A percentile compares a stretch with the other conserved stretches of the same genome.
phyloP scores from a whole-genome alignment of 2,888 invertebrate species.

The Perdita meconis region DNA sequence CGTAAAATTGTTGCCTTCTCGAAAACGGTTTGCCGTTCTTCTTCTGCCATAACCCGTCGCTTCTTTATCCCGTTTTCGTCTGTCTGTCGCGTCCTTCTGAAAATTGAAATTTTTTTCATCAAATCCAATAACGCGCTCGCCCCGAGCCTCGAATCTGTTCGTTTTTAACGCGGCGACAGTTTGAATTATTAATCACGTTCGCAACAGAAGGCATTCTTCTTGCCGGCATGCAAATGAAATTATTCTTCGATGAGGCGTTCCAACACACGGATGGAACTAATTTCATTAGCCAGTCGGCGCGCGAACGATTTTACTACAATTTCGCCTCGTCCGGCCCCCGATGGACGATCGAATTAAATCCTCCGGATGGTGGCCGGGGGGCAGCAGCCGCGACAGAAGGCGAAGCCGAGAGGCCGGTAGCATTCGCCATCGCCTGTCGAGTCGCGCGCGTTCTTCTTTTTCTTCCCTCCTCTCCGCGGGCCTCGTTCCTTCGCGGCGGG shows the following conservation, averaged over 20 bases:
- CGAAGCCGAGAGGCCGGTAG: constrained; percentile 16
- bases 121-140: constrained; percentile 2
- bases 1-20: constrained; percentile 50
- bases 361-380: constrained; percentile 33
- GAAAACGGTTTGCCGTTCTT: constrained; percentile 10
- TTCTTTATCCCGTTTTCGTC: constrained; percentile 22
- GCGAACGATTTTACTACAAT: constrained; percentile 37
- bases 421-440: constrained; percentile 58
- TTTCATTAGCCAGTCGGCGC: constrained; percentile 43
- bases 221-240: background rate
- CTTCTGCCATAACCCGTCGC: constrained; percentile 12
- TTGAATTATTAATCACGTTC: constrained; percentile 5
- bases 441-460: constrained; percentile 52
- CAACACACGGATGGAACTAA: constrained; percentile 22
- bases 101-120: background rate
- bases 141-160: background rate
- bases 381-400: constrained; percentile 61
- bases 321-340: constrained; percentile 47
- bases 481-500: constrained; percentile 64
- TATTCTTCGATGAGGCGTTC: constrained; percentile 5
- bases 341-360: no score
- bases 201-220: background rate
- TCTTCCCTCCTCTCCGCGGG: constrained; percentile 42
- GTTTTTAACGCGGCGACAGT: background rate
- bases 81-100: constrained; percentile 2